Conservation (phyloP, 2,888 invertebrate species). For the Aethes cnicana region DNA sequence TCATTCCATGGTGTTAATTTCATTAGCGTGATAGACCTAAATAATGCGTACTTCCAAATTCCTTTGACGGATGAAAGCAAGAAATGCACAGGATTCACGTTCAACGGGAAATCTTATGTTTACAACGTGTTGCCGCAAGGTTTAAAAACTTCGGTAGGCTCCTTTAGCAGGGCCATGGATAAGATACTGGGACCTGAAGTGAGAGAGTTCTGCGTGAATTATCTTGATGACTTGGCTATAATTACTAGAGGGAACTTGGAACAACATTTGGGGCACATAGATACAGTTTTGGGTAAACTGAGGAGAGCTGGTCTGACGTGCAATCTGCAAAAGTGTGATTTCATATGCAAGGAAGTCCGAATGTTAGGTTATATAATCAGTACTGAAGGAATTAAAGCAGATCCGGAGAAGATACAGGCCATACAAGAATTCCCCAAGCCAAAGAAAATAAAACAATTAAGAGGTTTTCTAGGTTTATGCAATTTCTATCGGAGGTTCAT, state of each 20-base stretch:
- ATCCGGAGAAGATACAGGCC: constrained; percentile 32
- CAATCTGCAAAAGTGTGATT: constrained; percentile 26
- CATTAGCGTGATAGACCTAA: constrained; percentile 32
- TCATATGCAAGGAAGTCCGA: constrained; percentile 18
- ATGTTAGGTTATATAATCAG: constrained; percentile 29
- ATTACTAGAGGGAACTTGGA: constrained; percentile 16
- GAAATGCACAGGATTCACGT: constrained; percentile 32
- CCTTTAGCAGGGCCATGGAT: constrained; percentile 36
- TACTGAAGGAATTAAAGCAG: constrained; percentile 17
- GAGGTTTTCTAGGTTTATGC: too few species aligned
- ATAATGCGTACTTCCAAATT: constrained; percentile 36
- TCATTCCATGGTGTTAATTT: constrained; percentile 21
- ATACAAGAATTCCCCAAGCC: constrained; percentile 27
- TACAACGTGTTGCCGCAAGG: constrained; percentile 36
- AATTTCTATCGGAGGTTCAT: too few species aligned
- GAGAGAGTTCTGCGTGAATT: constrained; percentile 30
- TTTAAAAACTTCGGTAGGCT: constrained; percentile 29
- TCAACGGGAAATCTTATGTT: constrained; percentile 22
- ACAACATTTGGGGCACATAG: constrained; percentile 27
- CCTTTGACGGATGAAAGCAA: constrained; percentile 20
- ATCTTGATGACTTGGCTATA: constrained; percentile 30
- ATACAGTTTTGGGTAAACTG: constrained; percentile 15
- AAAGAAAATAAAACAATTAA: too few species aligned
- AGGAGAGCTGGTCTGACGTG: constrained; percentile 23
- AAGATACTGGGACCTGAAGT: constrained; percentile 26